These are phyloP conservation scores for Diadromus collaris DNA, from an alignment of 2,888 invertebrate species.

Conservation along the genomic window DNA sequence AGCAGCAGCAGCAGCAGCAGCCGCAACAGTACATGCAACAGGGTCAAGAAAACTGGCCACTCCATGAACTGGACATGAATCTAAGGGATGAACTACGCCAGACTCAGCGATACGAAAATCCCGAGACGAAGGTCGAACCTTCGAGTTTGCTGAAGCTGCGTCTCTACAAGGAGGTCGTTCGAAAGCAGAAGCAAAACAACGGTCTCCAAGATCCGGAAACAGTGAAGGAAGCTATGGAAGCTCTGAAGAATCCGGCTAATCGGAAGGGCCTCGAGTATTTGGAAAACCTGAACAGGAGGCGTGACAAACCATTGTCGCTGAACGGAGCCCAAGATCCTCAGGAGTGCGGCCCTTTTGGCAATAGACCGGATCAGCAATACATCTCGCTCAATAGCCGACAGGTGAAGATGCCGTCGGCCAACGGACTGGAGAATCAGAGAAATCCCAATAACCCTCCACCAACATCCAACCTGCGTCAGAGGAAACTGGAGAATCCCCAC, in stretches of 20 bases:
- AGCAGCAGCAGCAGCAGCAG: slow-evolving; percentile 29
- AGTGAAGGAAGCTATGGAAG: slow-evolving; percentile 65
- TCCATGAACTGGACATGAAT: neutral
- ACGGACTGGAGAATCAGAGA: slow-evolving; percentile 72
- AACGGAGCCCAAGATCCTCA: slow-evolving; percentile 72
- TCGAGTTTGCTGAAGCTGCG: slow-evolving; percentile 73
- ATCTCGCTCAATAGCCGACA: slow-evolving; percentile 2
- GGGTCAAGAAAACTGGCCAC: slow-evolving; percentile 41
- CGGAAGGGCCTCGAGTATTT: slow-evolving; percentile 68
- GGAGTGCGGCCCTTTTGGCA: slow-evolving; percentile 9
- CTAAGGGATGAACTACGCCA: neutral
- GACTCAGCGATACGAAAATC: slow-evolving; percentile 26
- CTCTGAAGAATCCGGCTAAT: slow-evolving; percentile 59
- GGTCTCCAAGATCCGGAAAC: slow-evolving; percentile 72
- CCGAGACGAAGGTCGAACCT: slow-evolving; percentile 52
- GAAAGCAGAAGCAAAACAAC: slow-evolving; percentile 72
- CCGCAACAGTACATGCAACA: slow-evolving; percentile 33
- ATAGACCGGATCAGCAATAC: slow-evolving; percentile 18
- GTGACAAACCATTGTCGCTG: slow-evolving; percentile 46
- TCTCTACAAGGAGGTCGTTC: slow-evolving; percentile 66
- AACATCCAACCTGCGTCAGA: slow-evolving; percentile 36
- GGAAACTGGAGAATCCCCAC: slow-evolving; percentile 32
- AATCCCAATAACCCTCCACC: slow-evolving; percentile 66
- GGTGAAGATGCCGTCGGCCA: slow-evolving; percentile 62
- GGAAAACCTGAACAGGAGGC: slow-evolving; percentile 61